Evolutionary conservation across 2,113 vertebrate species (phyloP), one percentile per base, ranked within the genome.

Genomic region (Bujurquina vittata): DNA sequence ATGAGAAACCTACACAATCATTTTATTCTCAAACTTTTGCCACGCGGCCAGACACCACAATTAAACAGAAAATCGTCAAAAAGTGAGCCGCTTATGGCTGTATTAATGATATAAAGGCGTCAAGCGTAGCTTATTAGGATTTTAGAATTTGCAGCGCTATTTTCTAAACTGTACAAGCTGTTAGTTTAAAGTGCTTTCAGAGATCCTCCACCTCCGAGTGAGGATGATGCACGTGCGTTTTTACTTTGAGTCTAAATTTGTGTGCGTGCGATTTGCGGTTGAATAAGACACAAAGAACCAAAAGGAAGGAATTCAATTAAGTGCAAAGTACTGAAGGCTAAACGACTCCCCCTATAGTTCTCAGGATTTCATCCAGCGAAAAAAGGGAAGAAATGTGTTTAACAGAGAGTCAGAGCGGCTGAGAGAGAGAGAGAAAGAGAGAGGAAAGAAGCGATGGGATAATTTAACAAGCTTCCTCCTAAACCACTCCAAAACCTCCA

Each of bases 381-480:
- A 69, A 69, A 79, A 31, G 35, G 10, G 72, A 58, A 74, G 69
- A 18, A 40, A 73, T 31, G 40, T 18, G 58, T 79, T 75, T 65
- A 75, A 78, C 9, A 7, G 60, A 23, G 79, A 80, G 33, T n/a
- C 22, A 77, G 77, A 76, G 86, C 2, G 1, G 17, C 23, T 8
- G 43, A 72, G 46, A 18, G 49, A 62, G 63, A 69, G 72, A 74
- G 43, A 62, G 63, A 69, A 65, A 74, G 43, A 22, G 6, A 12
- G 43, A 73, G n/a, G n/a, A 63, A 55, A 67, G 80, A 85, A 80
- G 81, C 37, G 75, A 81, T 56, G 79, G 87, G 83, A 89, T 92
- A 81, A 91, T 93, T 93, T 88, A 89, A 91, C 91, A 90, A 93
- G 88, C 90, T 85, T 88, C 91, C 85, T 87, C 77, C 82, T 88